Conservation (phyloP, 1,140 invertebrate genomes). For the Bilobella aurantiaca region DNA sequence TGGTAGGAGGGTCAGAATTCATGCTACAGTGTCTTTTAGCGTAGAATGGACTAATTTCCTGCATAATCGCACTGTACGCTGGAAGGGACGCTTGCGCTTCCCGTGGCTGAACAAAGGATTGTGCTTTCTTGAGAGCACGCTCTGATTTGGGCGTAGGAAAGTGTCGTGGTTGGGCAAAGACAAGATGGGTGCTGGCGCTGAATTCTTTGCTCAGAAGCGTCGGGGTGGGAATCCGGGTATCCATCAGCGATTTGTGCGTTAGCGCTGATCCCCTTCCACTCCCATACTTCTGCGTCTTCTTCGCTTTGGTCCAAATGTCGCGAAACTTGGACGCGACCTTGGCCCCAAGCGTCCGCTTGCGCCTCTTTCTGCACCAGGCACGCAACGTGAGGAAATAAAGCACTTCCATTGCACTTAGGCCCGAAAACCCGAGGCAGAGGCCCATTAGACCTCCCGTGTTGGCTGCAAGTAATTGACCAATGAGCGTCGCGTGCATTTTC, state of each 20-base stretch:
- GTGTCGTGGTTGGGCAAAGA: too few relatives aligned
- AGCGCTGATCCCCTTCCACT: background rate
- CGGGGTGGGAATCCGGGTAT: too few relatives aligned
- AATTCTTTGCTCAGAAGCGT: background rate
- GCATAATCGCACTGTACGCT: background rate
- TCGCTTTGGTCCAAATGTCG: background rate
- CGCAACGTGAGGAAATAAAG: conserved; percentile 46
- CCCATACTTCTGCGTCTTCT: background rate
- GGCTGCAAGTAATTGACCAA: conserved; percentile 34
- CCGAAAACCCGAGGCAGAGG: conserved; percentile 55
- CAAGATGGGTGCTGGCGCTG: too few relatives aligned
- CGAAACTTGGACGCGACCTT: conserved; percentile 1
- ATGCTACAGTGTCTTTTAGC: background rate
- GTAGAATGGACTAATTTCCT: background rate
- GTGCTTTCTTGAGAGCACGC: too few relatives aligned
- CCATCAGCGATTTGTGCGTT: background rate
- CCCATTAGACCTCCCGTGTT: conserved; percentile 57
- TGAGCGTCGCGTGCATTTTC: background rate
- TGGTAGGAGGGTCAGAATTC: background rate
- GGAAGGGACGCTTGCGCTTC: background rate
- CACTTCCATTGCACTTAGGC: conserved; percentile 53
- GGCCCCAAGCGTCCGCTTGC: background rate
- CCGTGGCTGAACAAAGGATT: too few relatives aligned
- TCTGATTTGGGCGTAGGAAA: too few relatives aligned
- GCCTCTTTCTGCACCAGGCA: conserved; percentile 13